Percentiles rank a stretch among this genome's conserved stretches.
Conservation (phyloP, 2,113 vertebrate species). For the Phainopepla nitens region DNA sequence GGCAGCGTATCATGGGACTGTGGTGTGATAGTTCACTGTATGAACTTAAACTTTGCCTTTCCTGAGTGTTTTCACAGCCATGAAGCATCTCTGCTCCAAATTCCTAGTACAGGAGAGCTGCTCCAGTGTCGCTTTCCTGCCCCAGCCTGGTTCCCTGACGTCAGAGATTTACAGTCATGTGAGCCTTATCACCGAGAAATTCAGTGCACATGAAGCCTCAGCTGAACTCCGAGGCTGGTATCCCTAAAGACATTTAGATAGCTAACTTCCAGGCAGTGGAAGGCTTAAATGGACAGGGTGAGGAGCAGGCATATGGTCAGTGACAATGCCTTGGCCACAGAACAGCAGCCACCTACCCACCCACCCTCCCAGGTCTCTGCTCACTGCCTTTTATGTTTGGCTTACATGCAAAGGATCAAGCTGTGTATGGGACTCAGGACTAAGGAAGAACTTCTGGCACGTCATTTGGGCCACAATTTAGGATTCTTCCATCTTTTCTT, state of each 20-base stretch:
- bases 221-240: background rate
- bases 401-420: background rate
- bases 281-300: background rate
- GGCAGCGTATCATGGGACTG: background rate
- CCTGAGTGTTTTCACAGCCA: background rate
- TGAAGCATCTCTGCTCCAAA: background rate
- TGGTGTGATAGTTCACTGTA: background rate
- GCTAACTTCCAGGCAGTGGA: background rate
- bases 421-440: background rate
- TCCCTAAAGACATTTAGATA: background rate
- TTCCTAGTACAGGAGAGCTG: background rate
- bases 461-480: background rate
- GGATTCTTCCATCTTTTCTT: background rate
- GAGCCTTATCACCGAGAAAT: background rate
- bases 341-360: background rate
- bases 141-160: background rate
- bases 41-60: slow-evolving; percentile 2
- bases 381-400: background rate
- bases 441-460: background rate
- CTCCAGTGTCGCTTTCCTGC: background rate
- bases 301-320: background rate
- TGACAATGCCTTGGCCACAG: background rate
- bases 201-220: background rate
- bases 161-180: background rate
- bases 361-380: background rate